Base-by-base conservation (phyloP, 1,140 invertebrate genomes). In the Mycetomoellerius zeteki region DNA sequence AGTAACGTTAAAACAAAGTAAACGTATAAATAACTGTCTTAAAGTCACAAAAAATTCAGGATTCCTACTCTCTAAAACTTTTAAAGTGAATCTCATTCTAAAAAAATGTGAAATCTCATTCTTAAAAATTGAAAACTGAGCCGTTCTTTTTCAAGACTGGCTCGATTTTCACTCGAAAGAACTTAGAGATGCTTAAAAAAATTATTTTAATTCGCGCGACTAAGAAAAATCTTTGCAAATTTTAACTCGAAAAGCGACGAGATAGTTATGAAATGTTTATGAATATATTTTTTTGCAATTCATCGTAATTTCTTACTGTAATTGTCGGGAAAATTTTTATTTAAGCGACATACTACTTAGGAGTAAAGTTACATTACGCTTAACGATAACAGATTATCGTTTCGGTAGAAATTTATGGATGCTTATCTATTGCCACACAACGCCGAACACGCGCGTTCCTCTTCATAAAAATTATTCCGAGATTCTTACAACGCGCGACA, bases 341-440 rank as follows among this genome's bases (percentile, higher is more conserved):
- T 81, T 30, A 81, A 56, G 62, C n/a, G 30, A 3, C 47, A n/a
- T 14, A 30, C 16, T 19, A 14, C 8, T n/a, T 27, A 14, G 16
- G 12, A 37, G 24, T n/a, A 33, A 58, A 62, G 1, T 62, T 58
- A 43, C 85, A 85, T 72, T 75, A 60, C 62, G 73, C 37, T 84
- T 86, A 71, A 85, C 60, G 85, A 89, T 85, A 89, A 89, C 80
- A 50, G 56, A 90, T 90, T 85, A 90, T 54, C 71, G 30, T 77
- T 52, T 33, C 14, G 8, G 30, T 21, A 73, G 30, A 87, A 87
- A 87, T 81, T 73, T 37, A 69, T 76, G 85, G 64, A 89, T 58
- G 73, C 77, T 87, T 90, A 90, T 89, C 88, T 64, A 37, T 16
- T 24, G 50, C 52, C 67, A 30, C 30, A 64, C 43, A 80, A 43